Percentiles rank a stretch among this genome's conserved stretches.
Conservation (phyloP, 2,888 invertebrate species). For the Agrochola litura region DNA sequence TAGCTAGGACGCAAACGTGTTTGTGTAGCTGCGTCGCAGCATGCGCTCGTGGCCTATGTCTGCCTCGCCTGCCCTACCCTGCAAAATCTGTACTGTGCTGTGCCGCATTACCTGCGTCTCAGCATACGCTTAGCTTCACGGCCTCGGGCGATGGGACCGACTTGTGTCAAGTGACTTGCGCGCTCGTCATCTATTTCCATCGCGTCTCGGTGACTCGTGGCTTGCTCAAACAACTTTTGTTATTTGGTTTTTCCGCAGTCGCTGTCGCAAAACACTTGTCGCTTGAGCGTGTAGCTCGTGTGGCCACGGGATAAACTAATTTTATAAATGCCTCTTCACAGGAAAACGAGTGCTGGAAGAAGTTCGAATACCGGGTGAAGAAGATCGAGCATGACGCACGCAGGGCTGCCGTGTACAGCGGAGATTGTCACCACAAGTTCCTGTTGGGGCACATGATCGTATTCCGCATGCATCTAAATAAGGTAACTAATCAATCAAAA, state of each 20-base stretch:
- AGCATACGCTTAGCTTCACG: not conserved
- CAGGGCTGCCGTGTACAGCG: conserved; percentile 80
- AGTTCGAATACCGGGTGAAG: conserved; percentile 72
- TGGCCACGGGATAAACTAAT: not conserved
- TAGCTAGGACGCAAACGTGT: no score
- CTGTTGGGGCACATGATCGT: conserved; percentile 86
- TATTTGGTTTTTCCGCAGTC: not conserved
- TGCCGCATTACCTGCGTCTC: no score
- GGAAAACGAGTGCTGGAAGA: conserved; percentile 71
- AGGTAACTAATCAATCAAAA: conserved; percentile 72
- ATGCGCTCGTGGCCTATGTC: no score
- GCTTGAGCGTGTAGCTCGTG: not conserved
- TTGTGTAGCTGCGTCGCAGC: no score
- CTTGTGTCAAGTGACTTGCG: not conserved
- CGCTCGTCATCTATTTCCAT: not conserved
- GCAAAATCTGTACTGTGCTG: no score
- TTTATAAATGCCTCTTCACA: not conserved
- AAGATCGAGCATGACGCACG: conserved; percentile 79
- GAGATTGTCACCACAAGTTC: conserved; percentile 86
- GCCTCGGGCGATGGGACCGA: not conserved
- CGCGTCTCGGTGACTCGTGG: not conserved
- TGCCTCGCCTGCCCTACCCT: no score
- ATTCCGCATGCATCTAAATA: conserved; percentile 86
- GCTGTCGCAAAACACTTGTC: not conserved
- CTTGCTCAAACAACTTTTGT: not conserved